Percentiles rank a stretch among this genome's conserved stretches.
These are phyloP conservation scores for Parasteatoda lunata DNA, from an alignment of 2,888 invertebrate species.

Conservation along the genomic window DNA sequence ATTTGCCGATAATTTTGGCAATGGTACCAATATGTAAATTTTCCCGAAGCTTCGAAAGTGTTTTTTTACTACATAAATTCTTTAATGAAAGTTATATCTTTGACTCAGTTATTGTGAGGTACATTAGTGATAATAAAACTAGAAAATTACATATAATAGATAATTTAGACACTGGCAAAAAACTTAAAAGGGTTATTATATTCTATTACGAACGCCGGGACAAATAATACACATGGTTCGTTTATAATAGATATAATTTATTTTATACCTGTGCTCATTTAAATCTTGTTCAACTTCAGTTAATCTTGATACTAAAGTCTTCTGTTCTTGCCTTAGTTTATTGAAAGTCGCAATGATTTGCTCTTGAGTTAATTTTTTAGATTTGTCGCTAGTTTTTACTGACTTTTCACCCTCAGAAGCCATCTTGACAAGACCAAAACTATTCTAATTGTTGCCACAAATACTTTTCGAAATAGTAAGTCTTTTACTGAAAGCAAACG, in stretches of 20 bases:
- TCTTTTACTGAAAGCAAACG: no score
- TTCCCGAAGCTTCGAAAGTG: no score
- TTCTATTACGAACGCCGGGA: no score
- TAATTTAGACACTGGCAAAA: no score
- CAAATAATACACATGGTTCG: neutral
- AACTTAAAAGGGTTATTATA: no score
- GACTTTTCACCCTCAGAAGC: slow-evolving; percentile 47
- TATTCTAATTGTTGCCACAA: no score
- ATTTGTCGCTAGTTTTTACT: slow-evolving; percentile 34
- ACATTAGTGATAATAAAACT: neutral
- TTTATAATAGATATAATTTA: slow-evolving; percentile 75
- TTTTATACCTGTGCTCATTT: slow-evolving; percentile 92
- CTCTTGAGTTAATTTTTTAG: slow-evolving; percentile 60
- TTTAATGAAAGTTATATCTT: no score
- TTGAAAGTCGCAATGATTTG: slow-evolving; percentile 91
- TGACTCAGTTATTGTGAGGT: neutral
- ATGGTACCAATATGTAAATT: no score
- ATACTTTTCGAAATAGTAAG: no score
- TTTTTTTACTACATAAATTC: no score
- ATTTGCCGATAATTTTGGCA: no score
- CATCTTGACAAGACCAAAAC: slow-evolving; percentile 27
- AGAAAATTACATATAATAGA: neutral
- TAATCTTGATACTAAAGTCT: slow-evolving; percentile 88
- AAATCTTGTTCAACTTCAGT: slow-evolving; percentile 94
- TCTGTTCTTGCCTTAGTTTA: slow-evolving; percentile 88